Evolutionary conservation across 2,888 invertebrate genomes (phyloP), one percentile per base, ranked within the genome.

Genomic region (Eumerus sabulonum): DNA sequence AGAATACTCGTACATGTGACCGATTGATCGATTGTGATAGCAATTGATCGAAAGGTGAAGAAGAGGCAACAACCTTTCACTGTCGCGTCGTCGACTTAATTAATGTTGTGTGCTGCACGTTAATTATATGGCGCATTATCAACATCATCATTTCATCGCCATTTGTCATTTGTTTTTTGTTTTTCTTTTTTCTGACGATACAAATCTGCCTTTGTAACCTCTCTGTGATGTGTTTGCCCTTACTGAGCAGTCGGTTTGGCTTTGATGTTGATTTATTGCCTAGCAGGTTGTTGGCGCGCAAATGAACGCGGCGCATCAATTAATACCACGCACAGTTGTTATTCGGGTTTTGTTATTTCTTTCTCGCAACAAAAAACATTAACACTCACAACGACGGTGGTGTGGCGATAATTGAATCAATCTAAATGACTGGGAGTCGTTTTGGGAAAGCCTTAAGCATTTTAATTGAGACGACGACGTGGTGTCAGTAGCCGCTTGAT

Each of bases 211-310:
- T 53, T 14, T 59, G 60, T 76, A 54, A 71, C 56, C 50, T 38
- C 50, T 44, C 47, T 12, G 60, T 38, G 18, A n/a, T 1, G 45
- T 53, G 51, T 50, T 17, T n/a, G 0, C 35, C 56, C 54, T 35
- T 59, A n/a, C n/a, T n/a, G 57, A 42, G 64, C 44, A 59, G 47
- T 44, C 62, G 68, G 72, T 48, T 27, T 44, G 59, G 59, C 68
- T 79, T 74, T 79, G 68, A 79, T 60, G 54, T 68, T 79, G 79
- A 79, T 79, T 79, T 79, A 79, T 79, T 74, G 19, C 74, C 40
- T 53, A 16, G 44, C 68, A 51, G 38, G 44, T 57, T 57, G 57
- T 64, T 45, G 66, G 18, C 59, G 45, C 60, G 53, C 68, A 47
- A 70, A 62, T 71, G 44, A 13, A 71, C 45, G 71, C 62, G 48